Base-by-base conservation (phyloP, 2,797 vertebrate species). In the Hoplostethus mediterraneus region DNA sequence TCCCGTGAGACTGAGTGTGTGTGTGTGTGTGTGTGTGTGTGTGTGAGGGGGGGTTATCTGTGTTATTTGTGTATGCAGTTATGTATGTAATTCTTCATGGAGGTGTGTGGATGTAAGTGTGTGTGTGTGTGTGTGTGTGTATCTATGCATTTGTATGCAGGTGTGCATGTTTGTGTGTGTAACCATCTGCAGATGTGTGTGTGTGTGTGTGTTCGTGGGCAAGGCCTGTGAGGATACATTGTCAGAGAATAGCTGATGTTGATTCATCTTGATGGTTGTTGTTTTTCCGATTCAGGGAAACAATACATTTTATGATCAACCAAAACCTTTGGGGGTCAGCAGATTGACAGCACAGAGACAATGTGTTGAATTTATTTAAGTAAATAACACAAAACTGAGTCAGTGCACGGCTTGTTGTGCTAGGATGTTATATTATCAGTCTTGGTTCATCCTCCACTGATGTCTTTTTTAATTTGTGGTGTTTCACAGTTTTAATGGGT, bases 301-400 rank as follows among this genome's bases (percentile, higher is more conserved):
- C n/a, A 12, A 53, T 53, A 63, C 76, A 81, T 83, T 87, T 77
- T 61, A 81, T 72, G 68, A 75, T 53, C 3, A 7, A 59, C 40
- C n/a, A 51, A 73, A 74, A 6, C 58, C 38, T 68, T 68, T 3
- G 25, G 59, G 67, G 78, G 71, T 31, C 47, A 7, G 2, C 52
- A 58, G 5, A 53, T 45, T 10, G 21, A 28, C n/a, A 21, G 48
- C 5, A 7, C 17, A 28, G 16, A 73, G 68, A 71, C 61, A 54
- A 2, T 40, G 36, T 6, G 36, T 49, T 63, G 36, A 63, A 17
- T 78, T 67, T 64, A 64, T 72, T 64, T 64, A 36, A 12, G 72
- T 28, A 62, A 64, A 73, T 60, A 59, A 67, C 65, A 62, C 47
- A 51, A 36, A 51, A 38, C 12, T 33, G 40, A 31, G 44, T 63